Evolutionary conservation across 2,797 vertebrate genomes (phyloP), one percentile per base, ranked within the genome.

Genomic region (Chiroxiphia lanceolata): DNA sequence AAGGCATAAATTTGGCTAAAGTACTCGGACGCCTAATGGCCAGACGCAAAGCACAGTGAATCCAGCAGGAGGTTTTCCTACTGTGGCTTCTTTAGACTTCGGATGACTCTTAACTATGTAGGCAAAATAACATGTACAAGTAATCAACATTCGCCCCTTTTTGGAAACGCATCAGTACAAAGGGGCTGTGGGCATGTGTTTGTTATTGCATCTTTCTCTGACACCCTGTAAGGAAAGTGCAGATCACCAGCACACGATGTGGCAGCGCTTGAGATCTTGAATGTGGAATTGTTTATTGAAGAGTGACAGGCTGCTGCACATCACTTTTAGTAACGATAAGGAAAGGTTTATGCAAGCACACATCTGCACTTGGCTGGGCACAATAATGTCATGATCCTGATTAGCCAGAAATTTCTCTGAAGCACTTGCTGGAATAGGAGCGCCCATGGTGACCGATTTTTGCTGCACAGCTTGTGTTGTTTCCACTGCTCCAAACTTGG

Each of bases 311-410:
- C 63, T 92, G 76, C 79, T 92, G 87, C 76, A 57, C 93, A 67
- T 53, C 10, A 0, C 70, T 90, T 45, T 59, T 70, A 68, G 13
- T 26, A 61, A 22, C 38, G 95, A 94, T 88, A 93, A 90, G 69
- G 60, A 26, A 89, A 83, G 72, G 61, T 93, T 96, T 93, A 64
- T 95, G 71, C 74, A 88, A 86, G 78, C 60, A 36, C 71, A 83
- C 76, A 47, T 96, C 88, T 94, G 92, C 56, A 61, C 54, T 88
- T 95, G 83, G 92, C 81, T 57, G 87, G 92, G 71, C 74, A 67
- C 63, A n/a, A 29, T 70, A 89, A 82, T 69, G 54, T 69, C 21
- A 13, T 57, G 76, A 45, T 93, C 85, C 70, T 59, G 36, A 92
- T 90, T 57, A 95, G 67, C 85, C 44, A 36, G 87, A 61, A 93